Base-by-base conservation (phyloP, 1,140 invertebrate genomes). In the Aradophagus sp. region DNA sequence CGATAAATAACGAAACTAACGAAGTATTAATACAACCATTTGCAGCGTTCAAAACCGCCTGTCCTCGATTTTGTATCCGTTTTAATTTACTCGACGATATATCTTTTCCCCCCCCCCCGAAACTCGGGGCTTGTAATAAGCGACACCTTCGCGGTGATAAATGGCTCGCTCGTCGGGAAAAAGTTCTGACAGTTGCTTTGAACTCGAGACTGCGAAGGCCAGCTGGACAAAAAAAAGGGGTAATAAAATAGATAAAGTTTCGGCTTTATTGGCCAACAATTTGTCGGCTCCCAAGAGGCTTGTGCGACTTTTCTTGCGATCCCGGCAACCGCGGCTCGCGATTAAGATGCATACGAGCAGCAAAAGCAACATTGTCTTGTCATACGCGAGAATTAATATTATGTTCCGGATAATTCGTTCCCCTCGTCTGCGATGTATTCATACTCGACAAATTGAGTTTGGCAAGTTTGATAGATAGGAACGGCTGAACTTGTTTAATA, bases 21-120 rank as follows among this genome's bases (percentile, higher is more conserved):
- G 11, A 23, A 47, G 38, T 58, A 62, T 52, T 62, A 62, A 62
- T 16, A 12, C 11, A 48, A 29, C 44, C 19, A 56, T 38, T 67
- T 58, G 36, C 31, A 56, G 27, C 5, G 3, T 16, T 34, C 17
- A 31, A 56, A 48, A 34, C 10, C n/a, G 16, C 4, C 14, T 23
- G 13, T 8, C 5, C 31, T 27, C 39, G 48, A 35, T 32, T 42
- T 38, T 56, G 23, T 50, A 53, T 52, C 29, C 32, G 13, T 59
- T 65, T 63, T 71, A 65, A 71, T 71, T 71, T 59, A 59, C 67
- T 39, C 34, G 23, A 16, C 39, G 16, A 65, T 71, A 65, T 71
- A 71, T 63, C 53, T 63, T 62, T 58, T 63, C 48, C 48, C 35
- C 13, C 4, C 12, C 4, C 32, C 10, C 5, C 13, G 20, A 42